phyloP scores from a whole-genome alignment of 2,797 vertebrate genomes.

The Pipistrellus pygmaeus region DNA sequence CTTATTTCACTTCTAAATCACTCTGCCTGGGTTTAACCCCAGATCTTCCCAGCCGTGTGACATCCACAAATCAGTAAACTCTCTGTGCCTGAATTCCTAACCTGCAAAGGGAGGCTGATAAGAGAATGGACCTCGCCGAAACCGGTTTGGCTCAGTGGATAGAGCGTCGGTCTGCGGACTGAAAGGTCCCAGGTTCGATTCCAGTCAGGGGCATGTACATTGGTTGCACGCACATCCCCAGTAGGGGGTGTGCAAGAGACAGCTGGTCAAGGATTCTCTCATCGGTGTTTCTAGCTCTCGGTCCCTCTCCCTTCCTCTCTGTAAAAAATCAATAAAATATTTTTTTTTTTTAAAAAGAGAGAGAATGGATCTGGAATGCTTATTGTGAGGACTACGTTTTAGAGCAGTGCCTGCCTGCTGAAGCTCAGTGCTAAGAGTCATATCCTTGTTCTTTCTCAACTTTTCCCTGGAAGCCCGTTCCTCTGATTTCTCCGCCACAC shows the following conservation, averaged over 20 bases:
- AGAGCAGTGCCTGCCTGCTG: neutral
- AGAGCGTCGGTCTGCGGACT: too few species aligned
- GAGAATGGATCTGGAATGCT: neutral
- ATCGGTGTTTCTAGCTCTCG: too few species aligned
- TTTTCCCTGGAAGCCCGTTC: neutral
- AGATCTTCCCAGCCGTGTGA: neutral
- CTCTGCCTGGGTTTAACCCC: neutral
- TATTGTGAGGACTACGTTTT: neutral
- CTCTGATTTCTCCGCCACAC: neutral
- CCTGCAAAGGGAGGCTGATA: neutral
- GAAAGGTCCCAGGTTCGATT: too few species aligned
- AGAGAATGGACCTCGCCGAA: neutral
- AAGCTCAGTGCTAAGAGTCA: neutral
- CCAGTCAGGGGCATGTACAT: too few species aligned
- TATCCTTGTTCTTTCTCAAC: neutral
- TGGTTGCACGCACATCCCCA: too few species aligned
- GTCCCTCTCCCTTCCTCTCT: too few species aligned
- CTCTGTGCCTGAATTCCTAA: neutral
- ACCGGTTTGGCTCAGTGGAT: too few species aligned
- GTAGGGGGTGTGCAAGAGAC: too few species aligned
- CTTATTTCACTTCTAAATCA: neutral
- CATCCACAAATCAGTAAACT: neutral
- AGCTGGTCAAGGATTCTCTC: too few species aligned
- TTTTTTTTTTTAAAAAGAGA: too few species aligned
- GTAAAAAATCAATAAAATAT: too few species aligned